These are phyloP conservation scores for Barypeithes pellucidus DNA, from an alignment of 2,888 invertebrate genomes.

Conservation along the genomic window DNA sequence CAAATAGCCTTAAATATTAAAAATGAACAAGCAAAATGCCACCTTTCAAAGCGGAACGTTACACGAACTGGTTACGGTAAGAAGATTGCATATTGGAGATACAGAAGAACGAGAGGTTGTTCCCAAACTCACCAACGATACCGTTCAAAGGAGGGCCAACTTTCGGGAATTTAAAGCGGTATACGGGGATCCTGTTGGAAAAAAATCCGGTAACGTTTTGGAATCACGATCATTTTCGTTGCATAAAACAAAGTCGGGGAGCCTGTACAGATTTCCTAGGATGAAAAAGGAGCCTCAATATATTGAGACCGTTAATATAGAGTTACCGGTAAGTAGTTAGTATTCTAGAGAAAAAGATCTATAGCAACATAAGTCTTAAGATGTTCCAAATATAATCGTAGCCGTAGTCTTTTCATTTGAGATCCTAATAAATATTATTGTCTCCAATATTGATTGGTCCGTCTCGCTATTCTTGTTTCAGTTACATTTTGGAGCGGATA, in stretches of 20 bases:
- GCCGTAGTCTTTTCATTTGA: no score
- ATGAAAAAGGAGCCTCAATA: slow-evolving; percentile 31
- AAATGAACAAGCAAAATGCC: slow-evolving; percentile 41
- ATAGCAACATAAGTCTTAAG: no score
- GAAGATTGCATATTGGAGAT: slow-evolving; percentile 40
- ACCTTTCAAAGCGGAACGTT: slow-evolving; percentile 33
- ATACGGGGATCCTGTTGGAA: slow-evolving; percentile 12
- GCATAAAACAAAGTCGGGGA: slow-evolving; percentile 39
- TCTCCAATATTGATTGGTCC: no score
- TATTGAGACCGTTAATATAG: slow-evolving; percentile 42
- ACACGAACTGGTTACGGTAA: slow-evolving; percentile 42
- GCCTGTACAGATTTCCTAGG: slow-evolving; percentile 33
- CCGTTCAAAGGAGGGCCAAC: slow-evolving; percentile 37
- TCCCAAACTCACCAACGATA: slow-evolving; percentile 11
- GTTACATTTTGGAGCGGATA: slow-evolving; percentile 40
- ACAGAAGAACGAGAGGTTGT: not conserved
- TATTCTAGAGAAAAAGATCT: no score
- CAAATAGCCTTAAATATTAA: slow-evolving; percentile 28
- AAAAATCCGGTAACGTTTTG: not conserved
- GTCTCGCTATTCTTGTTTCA: not conserved
- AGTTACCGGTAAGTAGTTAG: slow-evolving; percentile 38
- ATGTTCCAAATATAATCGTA: no score
- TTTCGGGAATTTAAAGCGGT: slow-evolving; percentile 45
- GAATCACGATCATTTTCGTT: not conserved
- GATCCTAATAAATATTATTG: no score